Percentiles rank a stretch among this genome's conserved stretches.
phyloP scores from a whole-genome alignment of 2,797 vertebrate genomes.

The Salarias fasciatus region DNA sequence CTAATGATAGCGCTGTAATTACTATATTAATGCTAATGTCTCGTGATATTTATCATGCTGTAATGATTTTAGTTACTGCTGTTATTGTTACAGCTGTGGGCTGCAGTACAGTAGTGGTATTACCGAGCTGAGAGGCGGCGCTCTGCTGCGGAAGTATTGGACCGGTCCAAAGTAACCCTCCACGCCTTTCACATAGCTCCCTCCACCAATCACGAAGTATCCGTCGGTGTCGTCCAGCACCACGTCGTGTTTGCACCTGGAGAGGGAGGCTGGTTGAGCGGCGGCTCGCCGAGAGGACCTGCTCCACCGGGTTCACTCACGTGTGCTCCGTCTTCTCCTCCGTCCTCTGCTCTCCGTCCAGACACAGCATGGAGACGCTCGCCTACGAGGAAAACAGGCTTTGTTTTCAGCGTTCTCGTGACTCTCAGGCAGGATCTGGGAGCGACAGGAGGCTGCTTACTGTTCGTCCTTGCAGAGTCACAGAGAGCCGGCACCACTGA shows the following conservation, averaged over 20 bases:
- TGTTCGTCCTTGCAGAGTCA: conserved; percentile 63
- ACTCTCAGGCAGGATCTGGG: background rate
- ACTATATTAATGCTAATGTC: no score
- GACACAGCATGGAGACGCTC: conserved; percentile 69
- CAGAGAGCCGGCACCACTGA: conserved; percentile 79
- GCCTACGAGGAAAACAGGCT: conserved; percentile 60
- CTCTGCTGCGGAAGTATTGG: conserved; percentile 77
- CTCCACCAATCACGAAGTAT: conserved; percentile 84
- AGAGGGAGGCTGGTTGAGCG: no score
- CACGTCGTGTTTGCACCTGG: conserved; percentile 63
- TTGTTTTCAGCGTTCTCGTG: background rate
- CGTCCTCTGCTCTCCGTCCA: conserved; percentile 33
- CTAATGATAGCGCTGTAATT: no score
- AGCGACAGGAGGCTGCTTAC: conserved; percentile 66
- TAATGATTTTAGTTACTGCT: no score
- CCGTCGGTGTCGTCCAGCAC: conserved; percentile 82
- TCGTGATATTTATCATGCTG: no score
- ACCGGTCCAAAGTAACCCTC: conserved; percentile 83
- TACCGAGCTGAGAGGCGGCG: conserved; percentile 65
- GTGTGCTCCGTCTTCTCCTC: conserved; percentile 43
- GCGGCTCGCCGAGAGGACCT: no score
- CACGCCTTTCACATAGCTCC: conserved; percentile 71
- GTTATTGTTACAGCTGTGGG: background rate
- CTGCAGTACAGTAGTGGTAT: background rate
- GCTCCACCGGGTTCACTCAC: conserved; percentile 60